Conservation (phyloP, 2,797 vertebrate genomes). For the Cetoscarus ocellatus region DNA sequence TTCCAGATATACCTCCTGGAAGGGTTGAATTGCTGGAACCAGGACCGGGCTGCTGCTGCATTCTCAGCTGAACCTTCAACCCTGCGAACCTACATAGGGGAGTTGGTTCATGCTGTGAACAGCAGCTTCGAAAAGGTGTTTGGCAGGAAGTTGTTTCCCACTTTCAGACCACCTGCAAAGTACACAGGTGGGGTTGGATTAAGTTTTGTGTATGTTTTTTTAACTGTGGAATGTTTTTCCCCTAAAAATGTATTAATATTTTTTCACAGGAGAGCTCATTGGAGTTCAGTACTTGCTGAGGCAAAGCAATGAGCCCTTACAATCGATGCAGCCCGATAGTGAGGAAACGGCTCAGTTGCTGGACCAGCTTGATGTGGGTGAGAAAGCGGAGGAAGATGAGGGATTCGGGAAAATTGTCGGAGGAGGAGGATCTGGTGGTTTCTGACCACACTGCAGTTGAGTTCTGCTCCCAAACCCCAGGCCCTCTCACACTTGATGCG, state of each 20-base stretch:
- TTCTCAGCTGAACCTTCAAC: no score
- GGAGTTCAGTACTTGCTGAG: not conserved
- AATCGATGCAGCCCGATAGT: not conserved
- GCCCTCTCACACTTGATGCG: not conserved
- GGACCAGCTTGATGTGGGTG: not conserved
- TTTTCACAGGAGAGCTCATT: not conserved
- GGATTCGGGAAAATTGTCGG: not conserved
- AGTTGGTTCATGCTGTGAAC: no score
- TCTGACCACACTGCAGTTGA: not conserved
- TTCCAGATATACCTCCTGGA: not conserved
- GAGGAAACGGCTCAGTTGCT: not conserved
- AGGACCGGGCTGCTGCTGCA: not conserved
- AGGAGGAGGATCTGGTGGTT: not conserved
- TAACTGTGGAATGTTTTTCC: not conserved
- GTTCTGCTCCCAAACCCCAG: not conserved
- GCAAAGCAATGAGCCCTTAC: not conserved
- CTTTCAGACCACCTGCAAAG: no score
- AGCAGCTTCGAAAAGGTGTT: no score
- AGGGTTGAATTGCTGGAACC: not conserved
- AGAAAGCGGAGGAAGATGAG: not conserved
- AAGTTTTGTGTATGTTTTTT: not conserved
- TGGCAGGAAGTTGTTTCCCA: no score
- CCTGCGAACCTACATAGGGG: no score
- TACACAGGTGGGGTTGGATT: not conserved
- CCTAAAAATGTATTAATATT: not conserved